Base-by-base conservation (phyloP, 2,888 invertebrate species). In the Diplolepis rosae region DNA sequence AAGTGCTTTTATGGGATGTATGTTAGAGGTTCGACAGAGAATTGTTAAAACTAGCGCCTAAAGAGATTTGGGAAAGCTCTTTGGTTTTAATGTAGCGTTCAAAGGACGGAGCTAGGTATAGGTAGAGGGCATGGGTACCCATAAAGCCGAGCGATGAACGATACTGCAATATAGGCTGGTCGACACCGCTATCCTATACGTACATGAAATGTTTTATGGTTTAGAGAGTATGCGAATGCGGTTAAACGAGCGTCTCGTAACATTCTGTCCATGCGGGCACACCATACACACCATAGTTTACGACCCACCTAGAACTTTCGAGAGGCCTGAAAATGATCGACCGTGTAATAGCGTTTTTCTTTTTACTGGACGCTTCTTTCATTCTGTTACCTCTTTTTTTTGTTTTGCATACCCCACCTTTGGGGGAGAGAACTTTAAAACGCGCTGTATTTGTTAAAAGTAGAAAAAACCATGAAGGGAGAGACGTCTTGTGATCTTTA, bases 111-210 rank as follows among this genome's bases (percentile, higher is more conserved):
- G 66, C 45, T 45, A 45, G 72, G 70, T 27, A 39, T 35, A 50
- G 68, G 56, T 61, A 30, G 28, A 54, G 61, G 50, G 66, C 75
- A 72, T 72, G 73, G 78, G 71, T 76, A 71, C 76, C 76, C 83
- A 79, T 84, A 83, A 83, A 84, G 76, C 78, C 78, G 75, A 73
- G 77, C 80, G 83, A 83, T 82, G 80, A 79, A 82, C 80, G 83
- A 83, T 84, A 82, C 79, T 76, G 79, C 70, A 71, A 69, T 71
- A 73, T 70, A 56, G 67, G 13, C 56, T 48, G 35, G 65, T 39
- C 52, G 28, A 22, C 11, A 22, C 27, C 39, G 32, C 51, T 32
- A 45, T 39, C 30, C 13, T 66, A 66, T 52, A 61, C 24, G 69
- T 73, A 71, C 76, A 74, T 72, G 74, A 76, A 77, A 76, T 80